Percentiles rank a stretch among this genome's conserved stretches.
Evolutionary conservation across 2,888 invertebrate species (phyloP).

Genomic region (Biston stratarius): DNA sequence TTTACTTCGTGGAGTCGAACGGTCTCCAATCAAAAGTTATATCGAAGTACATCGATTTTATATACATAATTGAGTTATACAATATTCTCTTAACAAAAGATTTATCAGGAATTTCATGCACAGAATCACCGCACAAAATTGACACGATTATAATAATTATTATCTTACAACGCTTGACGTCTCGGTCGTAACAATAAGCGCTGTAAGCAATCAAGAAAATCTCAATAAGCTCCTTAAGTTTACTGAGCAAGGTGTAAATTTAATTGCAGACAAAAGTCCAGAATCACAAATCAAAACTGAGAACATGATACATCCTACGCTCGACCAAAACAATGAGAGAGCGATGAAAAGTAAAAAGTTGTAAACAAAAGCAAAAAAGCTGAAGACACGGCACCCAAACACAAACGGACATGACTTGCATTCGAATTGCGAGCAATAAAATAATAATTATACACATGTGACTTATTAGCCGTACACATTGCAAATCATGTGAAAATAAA

Average conservation of each 20-base stretch:
- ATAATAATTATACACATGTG: slow-evolving; percentile 85
- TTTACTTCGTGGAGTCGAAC: too few species aligned
- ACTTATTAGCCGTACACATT: slow-evolving; percentile 81
- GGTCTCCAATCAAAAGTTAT: too few species aligned
- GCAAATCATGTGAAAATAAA: slow-evolving; percentile 70
- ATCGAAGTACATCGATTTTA: too few species aligned
- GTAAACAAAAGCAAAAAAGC: slow-evolving; percentile 57
- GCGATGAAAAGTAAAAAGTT: slow-evolving; percentile 60
- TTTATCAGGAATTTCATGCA: slow-evolving; percentile 24
- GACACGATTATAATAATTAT: slow-evolving; percentile 50
- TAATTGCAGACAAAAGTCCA: slow-evolving; percentile 52
- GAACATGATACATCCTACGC: slow-evolving; percentile 70
- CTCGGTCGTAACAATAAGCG: slow-evolving; percentile 48
- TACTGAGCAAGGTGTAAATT: slow-evolving; percentile 56
- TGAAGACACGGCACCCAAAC: slow-evolving; percentile 68
- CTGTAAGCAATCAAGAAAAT: slow-evolving; percentile 31
- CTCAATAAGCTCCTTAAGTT: slow-evolving; percentile 46
- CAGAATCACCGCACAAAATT: slow-evolving; percentile 35
- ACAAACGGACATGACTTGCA: slow-evolving; percentile 75
- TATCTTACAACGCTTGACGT: slow-evolving; percentile 46
- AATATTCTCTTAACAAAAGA: too few species aligned
- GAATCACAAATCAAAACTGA: slow-evolving; percentile 62
- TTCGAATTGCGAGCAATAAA: slow-evolving; percentile 79
- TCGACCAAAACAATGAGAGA: slow-evolving; percentile 67
- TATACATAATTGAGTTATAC: too few species aligned